Conservation (phyloP, 92 coral and sea anemone species). For the Porites rus region DNA sequence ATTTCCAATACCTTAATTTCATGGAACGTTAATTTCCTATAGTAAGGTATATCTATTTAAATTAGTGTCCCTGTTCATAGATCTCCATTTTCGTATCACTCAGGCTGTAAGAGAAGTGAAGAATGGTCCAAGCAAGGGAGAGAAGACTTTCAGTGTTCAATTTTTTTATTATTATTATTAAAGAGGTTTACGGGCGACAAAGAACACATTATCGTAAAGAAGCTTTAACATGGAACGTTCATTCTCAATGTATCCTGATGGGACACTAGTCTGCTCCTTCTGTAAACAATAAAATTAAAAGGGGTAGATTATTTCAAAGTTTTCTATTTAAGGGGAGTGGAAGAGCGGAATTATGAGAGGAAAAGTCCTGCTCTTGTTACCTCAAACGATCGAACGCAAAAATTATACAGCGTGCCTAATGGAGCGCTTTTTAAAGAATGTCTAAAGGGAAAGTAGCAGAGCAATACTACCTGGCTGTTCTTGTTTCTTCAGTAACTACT, state of each 20-base stretch:
- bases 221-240: conserved; percentile 88
- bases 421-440: too few species aligned
- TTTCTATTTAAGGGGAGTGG: neutral
- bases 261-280: conserved; percentile 83
- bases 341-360: neutral
- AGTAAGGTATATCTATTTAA: too few species aligned
- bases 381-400: too few species aligned
- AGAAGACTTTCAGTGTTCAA: neutral
- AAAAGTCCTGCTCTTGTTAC: neutral
- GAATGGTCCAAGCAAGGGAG: neutral
- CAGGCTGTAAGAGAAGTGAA: neutral
- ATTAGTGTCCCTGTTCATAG: too few species aligned
- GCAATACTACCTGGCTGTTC: too few species aligned
- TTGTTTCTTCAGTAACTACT: too few species aligned
- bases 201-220: conserved; percentile 89
- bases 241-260: conserved; percentile 94
- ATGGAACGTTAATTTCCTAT: too few species aligned
- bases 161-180: conserved; percentile 3
- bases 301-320: too few species aligned
- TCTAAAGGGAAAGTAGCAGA: too few species aligned
- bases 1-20: too few species aligned
- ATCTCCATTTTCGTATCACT: neutral
- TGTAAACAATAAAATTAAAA: conserved; percentile 14
- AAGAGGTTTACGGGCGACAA: conserved; percentile 89
- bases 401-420: too few species aligned